Conservation (phyloP, 2,113 vertebrate species). For the Progne subis region DNA sequence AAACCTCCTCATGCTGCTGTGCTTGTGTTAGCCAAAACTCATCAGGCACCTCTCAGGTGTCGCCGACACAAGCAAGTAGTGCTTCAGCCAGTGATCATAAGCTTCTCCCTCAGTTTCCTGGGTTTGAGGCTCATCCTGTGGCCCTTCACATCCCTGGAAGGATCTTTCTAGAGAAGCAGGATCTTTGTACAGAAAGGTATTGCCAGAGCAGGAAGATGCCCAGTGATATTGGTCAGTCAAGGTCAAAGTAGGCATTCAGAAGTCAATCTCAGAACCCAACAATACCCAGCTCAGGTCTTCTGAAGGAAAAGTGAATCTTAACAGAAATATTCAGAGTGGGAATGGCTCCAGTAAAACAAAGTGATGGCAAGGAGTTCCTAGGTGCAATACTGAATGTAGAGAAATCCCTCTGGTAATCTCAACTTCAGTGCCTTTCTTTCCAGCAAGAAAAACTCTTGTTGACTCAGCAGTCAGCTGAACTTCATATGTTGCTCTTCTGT, state of each 20-base stretch:
- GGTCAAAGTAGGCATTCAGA: neutral
- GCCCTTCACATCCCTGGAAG: neutral
- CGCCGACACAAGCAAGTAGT: accelerated
- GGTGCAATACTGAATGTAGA: neutral
- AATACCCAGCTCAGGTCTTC: neutral
- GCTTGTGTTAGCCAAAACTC: neutral
- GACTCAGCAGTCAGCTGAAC: neutral
- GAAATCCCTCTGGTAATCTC: neutral
- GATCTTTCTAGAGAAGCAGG: neutral
- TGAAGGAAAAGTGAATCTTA: neutral
- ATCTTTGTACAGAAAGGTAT: neutral
- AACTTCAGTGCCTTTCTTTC: neutral
- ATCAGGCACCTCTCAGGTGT: neutral
- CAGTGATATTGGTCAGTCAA: neutral
- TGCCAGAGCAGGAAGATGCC: neutral
- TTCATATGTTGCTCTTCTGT: neutral
- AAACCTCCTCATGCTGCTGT: neutral
- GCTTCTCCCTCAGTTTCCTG: neutral
- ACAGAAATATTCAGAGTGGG: neutral
- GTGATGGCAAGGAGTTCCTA: neutral
- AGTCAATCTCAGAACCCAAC: neutral
- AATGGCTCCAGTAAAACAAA: neutral
- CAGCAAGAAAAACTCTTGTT: neutral
- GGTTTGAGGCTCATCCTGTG: neutral
- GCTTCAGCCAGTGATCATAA: neutral